Base-by-base conservation (phyloP, 2,113 vertebrate species). In the Phrynosoma platyrhinos region DNA sequence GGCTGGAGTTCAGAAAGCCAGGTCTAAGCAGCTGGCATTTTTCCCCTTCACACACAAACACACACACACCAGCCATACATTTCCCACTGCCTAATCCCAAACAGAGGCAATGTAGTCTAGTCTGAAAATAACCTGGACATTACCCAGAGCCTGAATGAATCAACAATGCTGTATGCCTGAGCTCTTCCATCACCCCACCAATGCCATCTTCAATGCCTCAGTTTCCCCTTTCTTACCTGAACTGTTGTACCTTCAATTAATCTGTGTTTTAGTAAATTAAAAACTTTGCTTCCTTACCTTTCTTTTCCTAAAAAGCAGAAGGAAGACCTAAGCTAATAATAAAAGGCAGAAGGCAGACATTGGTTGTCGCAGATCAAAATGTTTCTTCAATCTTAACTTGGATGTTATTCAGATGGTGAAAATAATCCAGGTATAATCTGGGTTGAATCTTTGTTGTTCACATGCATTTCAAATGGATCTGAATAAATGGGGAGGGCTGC, bases 1-100 rank as follows among this genome's bases (percentile, higher is more conserved):
- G 87, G 72, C 85, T 84, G 79, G 36, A 82, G 80, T 89, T 87
- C 53, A 88, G 71, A 90, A 74, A 74, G n/a, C 77, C 78, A 75
- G 90, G 66, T 47, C 87, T 69, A 78, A 84, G 86, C 89, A 92
- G 91, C 84, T 88, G 68, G 77, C 82, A 88, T 89, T 72, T 90
- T 86, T 87, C 79, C 68, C 52, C 12, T 36, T 36, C 36, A 36
- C 36, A 36, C 16, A 62, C 58, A 62, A 14, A 58, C 55, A 62
- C 58, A 62, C 58, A 62, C 18, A 23, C 23, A 36, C 55, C 78
- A 62, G 18, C 58, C 58, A 62, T 62, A 62, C 58, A 62, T 52
- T 21, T 32, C 47, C 4, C 25, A 68, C 66, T 47, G 69, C 52
- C 52, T n/a, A 74, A 72, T 16, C 58, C 75, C 42, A 72, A 83